phyloP scores from a whole-genome alignment of 2,888 invertebrate species.

The Apamea sordens region DNA sequence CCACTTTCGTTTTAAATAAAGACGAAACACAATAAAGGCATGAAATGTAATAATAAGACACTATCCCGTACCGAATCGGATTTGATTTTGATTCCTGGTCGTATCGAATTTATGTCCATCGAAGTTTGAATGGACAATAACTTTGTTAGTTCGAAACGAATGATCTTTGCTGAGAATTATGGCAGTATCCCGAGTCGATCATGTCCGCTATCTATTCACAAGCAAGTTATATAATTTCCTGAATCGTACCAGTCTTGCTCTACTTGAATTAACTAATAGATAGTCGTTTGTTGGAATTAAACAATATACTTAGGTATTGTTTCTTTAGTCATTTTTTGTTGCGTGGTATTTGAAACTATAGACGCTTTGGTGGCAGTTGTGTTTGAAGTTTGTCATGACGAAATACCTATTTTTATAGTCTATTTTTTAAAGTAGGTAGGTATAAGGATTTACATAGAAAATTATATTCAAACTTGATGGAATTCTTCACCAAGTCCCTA shows the following conservation, averaged over 20 bases:
- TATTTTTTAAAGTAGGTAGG: not conserved
- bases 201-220: slow-evolving; percentile 56
- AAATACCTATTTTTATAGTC: not conserved
- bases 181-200: slow-evolving; percentile 67
- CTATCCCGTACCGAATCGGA: slow-evolving; percentile 71
- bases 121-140: slow-evolving; percentile 81
- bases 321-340: slow-evolving; percentile 11
- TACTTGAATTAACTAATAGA: slow-evolving; percentile 44
- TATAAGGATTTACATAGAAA: not conserved
- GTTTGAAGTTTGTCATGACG: not conserved
- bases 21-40: slow-evolving; percentile 69
- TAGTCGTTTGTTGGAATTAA: slow-evolving; percentile 25
- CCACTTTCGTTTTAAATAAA: slow-evolving; percentile 70
- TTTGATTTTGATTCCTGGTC: slow-evolving; percentile 76
- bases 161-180: slow-evolving; percentile 74
- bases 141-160: slow-evolving; percentile 77
- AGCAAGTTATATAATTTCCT: slow-evolving; percentile 58
- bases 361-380: not conserved
- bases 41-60: slow-evolving; percentile 74
- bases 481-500: not conserved
- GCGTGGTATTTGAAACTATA: slow-evolving; percentile 5
- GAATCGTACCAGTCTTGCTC: slow-evolving; percentile 39
- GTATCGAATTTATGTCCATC: slow-evolving; percentile 77
- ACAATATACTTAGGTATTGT: slow-evolving; percentile 28
- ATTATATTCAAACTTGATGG: not conserved